phyloP scores from a whole-genome alignment of 2,888 invertebrate genomes.

The Dryobota labecula region DNA sequence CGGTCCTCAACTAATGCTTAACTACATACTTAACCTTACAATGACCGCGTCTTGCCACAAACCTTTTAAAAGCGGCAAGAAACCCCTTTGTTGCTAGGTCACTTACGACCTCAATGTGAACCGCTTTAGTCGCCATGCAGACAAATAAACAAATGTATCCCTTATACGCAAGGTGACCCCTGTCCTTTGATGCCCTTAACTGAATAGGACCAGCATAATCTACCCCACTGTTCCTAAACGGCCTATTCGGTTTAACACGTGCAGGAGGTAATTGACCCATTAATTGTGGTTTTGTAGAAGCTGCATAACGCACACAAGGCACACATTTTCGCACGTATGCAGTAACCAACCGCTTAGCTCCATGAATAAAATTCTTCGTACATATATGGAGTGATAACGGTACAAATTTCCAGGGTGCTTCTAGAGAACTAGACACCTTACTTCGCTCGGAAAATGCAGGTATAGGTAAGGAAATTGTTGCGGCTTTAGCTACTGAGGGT shows the following conservation, averaged over 20 bases:
- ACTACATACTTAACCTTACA: constrained; percentile 4
- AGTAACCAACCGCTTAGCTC: neutral
- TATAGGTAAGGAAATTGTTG: neutral
- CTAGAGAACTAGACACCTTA: neutral
- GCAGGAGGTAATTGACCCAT: constrained; percentile 4
- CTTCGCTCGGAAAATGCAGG: neutral
- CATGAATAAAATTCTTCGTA: neutral
- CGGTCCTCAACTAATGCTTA: neutral
- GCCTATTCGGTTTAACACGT: neutral
- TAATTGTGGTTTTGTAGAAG: neutral
- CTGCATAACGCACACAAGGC: neutral
- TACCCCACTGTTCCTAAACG: neutral
- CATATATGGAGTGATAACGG: constrained; percentile 12
- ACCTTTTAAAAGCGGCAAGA: constrained; percentile 7
- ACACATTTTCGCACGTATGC: neutral
- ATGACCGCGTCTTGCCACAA: constrained; percentile 4
- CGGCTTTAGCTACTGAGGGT: neutral
- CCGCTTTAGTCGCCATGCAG: neutral
- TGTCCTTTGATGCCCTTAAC: neutral
- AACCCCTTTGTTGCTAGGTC: neutral
- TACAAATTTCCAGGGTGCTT: constrained; percentile 4
- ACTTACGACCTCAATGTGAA: neutral
- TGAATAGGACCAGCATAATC: constrained; percentile 1
- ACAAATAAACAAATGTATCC: neutral
- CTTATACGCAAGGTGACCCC: neutral